A percentile compares a stretch with the other conserved stretches of the same genome.
These are phyloP conservation scores for Allobates femoralis DNA, from an alignment of 2,797 vertebrate species.

Conservation along the genomic window DNA sequence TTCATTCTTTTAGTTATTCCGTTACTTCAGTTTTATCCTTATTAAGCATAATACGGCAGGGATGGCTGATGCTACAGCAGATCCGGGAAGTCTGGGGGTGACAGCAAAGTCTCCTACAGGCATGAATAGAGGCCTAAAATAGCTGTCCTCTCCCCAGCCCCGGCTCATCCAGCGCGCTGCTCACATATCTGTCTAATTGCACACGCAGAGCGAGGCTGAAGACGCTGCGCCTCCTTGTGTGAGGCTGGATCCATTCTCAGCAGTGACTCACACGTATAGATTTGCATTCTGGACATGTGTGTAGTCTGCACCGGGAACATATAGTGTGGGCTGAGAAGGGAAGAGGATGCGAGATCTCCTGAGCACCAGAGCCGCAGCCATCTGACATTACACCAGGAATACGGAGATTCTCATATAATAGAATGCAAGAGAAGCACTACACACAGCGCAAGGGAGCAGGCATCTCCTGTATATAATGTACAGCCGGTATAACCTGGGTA, in stretches of 20 bases:
- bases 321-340: constrained; percentile 39
- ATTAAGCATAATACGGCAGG: background rate
- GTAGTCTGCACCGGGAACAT: constrained; percentile 46
- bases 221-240: background rate
- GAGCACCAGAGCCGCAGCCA: background rate
- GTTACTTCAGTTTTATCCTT: background rate
- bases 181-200: constrained; percentile 39
- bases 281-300: constrained; percentile 56
- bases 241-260: constrained; percentile 2
- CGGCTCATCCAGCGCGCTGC: background rate
- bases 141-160: constrained; percentile 14
- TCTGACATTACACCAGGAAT: background rate
- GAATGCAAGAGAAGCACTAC: too few relatives aligned
- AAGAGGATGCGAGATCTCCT: constrained; percentile 9
- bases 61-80: background rate
- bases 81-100: background rate
- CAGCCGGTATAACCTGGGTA: too few relatives aligned
- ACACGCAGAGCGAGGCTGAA: constrained; percentile 7
- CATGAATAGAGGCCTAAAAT: constrained; percentile 17
- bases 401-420: background rate
- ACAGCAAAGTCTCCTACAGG: background rate
- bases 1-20: background rate
- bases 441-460: too few relatives aligned
- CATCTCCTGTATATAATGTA: too few relatives aligned
- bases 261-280: constrained; percentile 50